Percentiles rank a stretch among this genome's conserved stretches.
phyloP scores from a whole-genome alignment of 30 jellyfish, hydroid and myxozoan species.

The Pseudorhiza aurosa region DNA sequence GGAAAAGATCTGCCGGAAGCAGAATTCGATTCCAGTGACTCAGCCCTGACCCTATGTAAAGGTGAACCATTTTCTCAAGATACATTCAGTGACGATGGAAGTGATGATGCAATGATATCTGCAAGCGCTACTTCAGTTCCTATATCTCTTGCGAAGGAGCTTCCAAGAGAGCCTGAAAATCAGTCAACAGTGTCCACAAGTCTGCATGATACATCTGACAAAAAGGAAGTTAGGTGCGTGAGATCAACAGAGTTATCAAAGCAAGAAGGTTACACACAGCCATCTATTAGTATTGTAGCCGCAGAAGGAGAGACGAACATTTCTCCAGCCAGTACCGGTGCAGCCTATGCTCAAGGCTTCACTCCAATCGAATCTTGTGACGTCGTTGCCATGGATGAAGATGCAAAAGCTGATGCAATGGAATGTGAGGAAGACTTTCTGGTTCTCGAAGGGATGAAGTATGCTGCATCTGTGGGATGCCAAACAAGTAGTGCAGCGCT shows the following conservation, averaged over 20 bases:
- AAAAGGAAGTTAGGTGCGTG: not conserved
- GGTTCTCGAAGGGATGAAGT: no score
- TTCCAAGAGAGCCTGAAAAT: not conserved
- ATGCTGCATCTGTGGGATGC: no score
- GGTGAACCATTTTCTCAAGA: conserved; percentile 1
- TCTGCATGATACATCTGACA: not conserved
- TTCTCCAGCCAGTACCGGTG: no score
- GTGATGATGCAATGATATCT: not conserved
- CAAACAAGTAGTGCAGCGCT: no score
- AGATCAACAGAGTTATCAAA: not conserved
- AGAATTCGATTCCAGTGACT: not conserved
- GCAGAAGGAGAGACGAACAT: not conserved
- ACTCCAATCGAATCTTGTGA: no score
- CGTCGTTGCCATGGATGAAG: no score
- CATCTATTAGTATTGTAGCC: not conserved
- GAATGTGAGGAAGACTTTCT: no score
- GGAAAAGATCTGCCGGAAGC: not conserved
- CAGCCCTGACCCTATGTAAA: not conserved
- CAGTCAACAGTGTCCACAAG: not conserved
- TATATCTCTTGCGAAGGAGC: not conserved
- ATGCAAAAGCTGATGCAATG: no score
- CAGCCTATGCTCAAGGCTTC: no score
- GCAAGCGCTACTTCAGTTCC: not conserved
- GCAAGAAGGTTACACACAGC: not conserved
- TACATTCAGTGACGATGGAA: not conserved